A percentile compares a stretch with the other conserved stretches of the same genome.
phyloP scores from a whole-genome alignment of 2,113 vertebrate genomes.

The Lepidiolamprologus cunningtoni region DNA sequence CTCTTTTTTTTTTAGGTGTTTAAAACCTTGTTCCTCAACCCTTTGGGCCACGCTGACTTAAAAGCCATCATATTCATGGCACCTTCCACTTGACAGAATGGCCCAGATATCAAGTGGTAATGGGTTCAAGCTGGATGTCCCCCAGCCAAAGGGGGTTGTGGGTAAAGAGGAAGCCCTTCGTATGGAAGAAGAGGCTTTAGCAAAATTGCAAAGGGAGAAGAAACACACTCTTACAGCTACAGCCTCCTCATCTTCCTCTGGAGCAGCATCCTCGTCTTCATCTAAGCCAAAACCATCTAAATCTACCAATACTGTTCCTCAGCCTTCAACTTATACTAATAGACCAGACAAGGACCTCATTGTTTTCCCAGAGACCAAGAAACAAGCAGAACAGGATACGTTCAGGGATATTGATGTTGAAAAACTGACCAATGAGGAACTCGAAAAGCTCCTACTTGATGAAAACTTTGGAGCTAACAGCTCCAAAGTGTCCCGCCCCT shows the following conservation, averaged over 20 bases:
- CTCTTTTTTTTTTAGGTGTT: slow-evolving; percentile 23
- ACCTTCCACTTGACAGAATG: slow-evolving; percentile 76
- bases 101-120: slow-evolving; percentile 89
- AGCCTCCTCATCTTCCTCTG: slow-evolving; percentile 34
- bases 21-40: background rate
- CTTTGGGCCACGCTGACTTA: slow-evolving; percentile 35
- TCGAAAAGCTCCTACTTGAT: slow-evolving; percentile 91
- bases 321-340: slow-evolving; percentile 47
- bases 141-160: slow-evolving; percentile 80
- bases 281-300: slow-evolving; percentile 21
- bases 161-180: slow-evolving; percentile 96
- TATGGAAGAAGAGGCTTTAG: slow-evolving; percentile 95
- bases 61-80: slow-evolving; percentile 64
- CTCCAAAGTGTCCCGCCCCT: slow-evolving; percentile 60
- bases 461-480: slow-evolving; percentile 79
- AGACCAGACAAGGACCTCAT: slow-evolving; percentile 91
- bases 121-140: slow-evolving; percentile 79
- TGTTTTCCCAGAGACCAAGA: slow-evolving; percentile 87
- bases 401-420: slow-evolving; percentile 83
- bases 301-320: slow-evolving; percentile 47
- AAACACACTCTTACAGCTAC: slow-evolving; percentile 53
- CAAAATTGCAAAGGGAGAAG: slow-evolving; percentile 84
- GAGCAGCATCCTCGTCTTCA: background rate
- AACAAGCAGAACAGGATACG: slow-evolving; percentile 70
- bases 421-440: slow-evolving; percentile 85